A percentile compares a stretch with the other conserved stretches of the same genome.
These are phyloP conservation scores for Apamea epomidion DNA, from an alignment of 2,888 invertebrate genomes.

Conservation along the genomic window DNA sequence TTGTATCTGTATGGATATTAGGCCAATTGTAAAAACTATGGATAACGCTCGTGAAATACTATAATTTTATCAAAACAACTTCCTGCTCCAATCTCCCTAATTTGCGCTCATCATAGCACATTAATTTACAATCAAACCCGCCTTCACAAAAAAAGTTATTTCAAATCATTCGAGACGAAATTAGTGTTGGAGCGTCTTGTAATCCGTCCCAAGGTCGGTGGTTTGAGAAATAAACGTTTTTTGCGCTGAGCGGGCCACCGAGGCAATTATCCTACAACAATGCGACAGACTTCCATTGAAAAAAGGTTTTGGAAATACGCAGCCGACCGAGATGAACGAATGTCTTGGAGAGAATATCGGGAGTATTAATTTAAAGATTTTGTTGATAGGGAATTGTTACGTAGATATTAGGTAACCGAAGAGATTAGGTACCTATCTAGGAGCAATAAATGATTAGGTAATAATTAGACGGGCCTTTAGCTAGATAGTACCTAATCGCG, in stretches of 20 bases:
- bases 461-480: not conserved
- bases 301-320: constrained; percentile 63
- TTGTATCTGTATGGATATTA: not conserved
- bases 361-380: constrained; percentile 24
- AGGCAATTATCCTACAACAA: constrained; percentile 75
- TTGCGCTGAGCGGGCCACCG: constrained; percentile 62
- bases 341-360: constrained; percentile 44
- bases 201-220: constrained; percentile 67
- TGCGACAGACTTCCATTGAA: constrained; percentile 65
- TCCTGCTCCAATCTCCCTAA: constrained; percentile 40
- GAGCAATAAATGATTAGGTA: not conserved
- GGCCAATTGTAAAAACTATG: not conserved
- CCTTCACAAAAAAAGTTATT: constrained; percentile 49
- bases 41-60: not conserved
- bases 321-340: constrained; percentile 50
- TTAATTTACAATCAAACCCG: constrained; percentile 43
- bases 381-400: not conserved
- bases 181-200: constrained; percentile 57
- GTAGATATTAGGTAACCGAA: not conserved
- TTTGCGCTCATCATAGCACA: constrained; percentile 46
- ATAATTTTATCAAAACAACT: constrained; percentile 30
- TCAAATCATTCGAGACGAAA: constrained; percentile 64
- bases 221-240: constrained; percentile 71
- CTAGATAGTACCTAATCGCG: not conserved
- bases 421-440: not conserved